phyloP scores from a whole-genome alignment of 53 echinoderm and acorn worm species.

The Pentamera pediparva region DNA sequence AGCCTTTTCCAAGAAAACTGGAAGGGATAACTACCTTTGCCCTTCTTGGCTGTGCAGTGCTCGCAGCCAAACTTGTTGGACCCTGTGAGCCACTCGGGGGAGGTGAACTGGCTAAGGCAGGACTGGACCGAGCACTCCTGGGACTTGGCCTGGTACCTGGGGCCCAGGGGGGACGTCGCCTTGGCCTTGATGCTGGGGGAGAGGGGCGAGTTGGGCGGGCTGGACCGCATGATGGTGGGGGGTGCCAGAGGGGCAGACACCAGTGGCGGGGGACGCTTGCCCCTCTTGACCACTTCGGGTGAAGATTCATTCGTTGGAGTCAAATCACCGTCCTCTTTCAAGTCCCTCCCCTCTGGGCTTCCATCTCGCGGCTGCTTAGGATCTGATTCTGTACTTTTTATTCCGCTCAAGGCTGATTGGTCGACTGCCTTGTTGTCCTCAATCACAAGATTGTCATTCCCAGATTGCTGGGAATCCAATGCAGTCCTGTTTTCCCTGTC shows the following conservation, averaged over 20 bases:
- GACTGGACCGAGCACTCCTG: conserved; percentile 94
- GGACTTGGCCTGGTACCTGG: conserved; percentile 68
- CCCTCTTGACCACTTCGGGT: neutral
- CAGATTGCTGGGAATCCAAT: too few species aligned
- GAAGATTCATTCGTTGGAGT: conserved; percentile 17
- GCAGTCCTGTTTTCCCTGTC: neutral
- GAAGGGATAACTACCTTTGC: too few species aligned
- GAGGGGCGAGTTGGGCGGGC: conserved; percentile 60
- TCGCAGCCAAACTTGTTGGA: conserved; percentile 90
- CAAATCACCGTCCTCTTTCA: conserved; percentile 13
- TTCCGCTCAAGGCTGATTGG: too few species aligned
- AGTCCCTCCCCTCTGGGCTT: too few species aligned
- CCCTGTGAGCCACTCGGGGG: conserved; percentile 87
- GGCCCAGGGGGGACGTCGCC: conserved; percentile 68
- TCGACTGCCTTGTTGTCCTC: too few species aligned
- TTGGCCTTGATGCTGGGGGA: conserved; percentile 63
- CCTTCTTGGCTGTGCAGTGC: conserved; percentile 62
- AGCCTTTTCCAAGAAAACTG: too few species aligned
- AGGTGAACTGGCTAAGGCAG: conserved; percentile 94
- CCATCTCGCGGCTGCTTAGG: too few species aligned
- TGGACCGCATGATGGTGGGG: neutral
- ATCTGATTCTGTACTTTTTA: too few species aligned
- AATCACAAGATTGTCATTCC: too few species aligned
- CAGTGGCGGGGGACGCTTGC: conserved; percentile 10
- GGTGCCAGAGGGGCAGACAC: conserved; percentile 6